A percentile compares a stretch with the other conserved stretches of the same genome.
Conservation (phyloP, 2,113 vertebrate species). For the Corydoras sp. region DNA sequence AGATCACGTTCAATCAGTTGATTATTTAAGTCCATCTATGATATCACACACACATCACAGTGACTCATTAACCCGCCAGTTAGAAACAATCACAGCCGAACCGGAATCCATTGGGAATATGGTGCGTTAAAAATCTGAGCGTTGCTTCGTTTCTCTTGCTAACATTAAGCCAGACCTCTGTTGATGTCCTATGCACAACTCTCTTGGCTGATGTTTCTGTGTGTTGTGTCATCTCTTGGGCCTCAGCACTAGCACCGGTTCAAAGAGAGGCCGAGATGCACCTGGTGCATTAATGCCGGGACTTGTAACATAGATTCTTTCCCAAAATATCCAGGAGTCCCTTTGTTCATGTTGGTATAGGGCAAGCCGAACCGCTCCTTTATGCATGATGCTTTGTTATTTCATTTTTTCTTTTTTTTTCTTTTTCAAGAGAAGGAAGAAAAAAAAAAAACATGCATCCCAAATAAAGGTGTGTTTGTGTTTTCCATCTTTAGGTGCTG, state of each 20-base stretch:
- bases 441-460: conserved; percentile 56
- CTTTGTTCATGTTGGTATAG: conserved; percentile 58
- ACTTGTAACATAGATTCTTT: conserved; percentile 46
- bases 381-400: conserved; percentile 72
- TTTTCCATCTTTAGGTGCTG: conserved; percentile 53
- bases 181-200: conserved; percentile 11
- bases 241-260: conserved; percentile 14
- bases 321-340: conserved; percentile 28
- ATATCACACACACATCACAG: conserved; percentile 24
- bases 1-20: conserved; percentile 40
- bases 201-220: conserved; percentile 30
- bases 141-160: conserved; percentile 19
- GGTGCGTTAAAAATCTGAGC: neutral
- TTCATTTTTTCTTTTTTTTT: conserved; percentile 62
- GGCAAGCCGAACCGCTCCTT: conserved; percentile 63
- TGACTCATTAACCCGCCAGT: conserved; percentile 7
- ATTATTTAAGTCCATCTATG: conserved; percentile 30
- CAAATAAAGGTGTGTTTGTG: conserved; percentile 58
- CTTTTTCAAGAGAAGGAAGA: conserved; percentile 24
- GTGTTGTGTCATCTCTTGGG: conserved; percentile 40
- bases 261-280: conserved; percentile 1
- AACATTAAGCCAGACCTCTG: neutral
- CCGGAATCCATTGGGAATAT: neutral
- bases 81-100: conserved; percentile 6
- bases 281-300: conserved; percentile 24